Base-by-base conservation (phyloP, 2,113 vertebrate genomes). In the Uria aalge region DNA sequence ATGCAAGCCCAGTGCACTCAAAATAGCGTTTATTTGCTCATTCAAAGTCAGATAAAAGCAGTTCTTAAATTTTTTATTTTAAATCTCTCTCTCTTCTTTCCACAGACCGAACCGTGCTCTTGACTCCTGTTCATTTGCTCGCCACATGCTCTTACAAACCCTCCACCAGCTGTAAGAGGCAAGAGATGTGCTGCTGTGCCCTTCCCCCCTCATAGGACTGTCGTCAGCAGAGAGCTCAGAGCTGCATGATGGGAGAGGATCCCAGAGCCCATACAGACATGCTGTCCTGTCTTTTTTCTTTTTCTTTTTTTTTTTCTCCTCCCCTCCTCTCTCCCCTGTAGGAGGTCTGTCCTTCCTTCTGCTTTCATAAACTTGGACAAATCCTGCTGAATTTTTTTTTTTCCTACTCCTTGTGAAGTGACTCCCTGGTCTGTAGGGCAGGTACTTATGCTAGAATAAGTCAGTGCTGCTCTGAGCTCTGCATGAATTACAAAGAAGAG, bases 81-180 rank as follows among this genome's bases (percentile, higher is more conserved):
- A 71, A 91, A 50, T 41, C 4, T 85, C 8, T 74, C 36, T 77
- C 34, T 43, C 38, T 18, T 97, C 12, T 97, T 57, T 93, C 83
- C 41, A 12, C 97, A 99, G 99, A 93, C 99, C 98, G 92, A 99
- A 98, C 76, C 98, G 98, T n/a, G 98, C 98, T 53, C 96, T 99
- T 94, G 99, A 99, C 85, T 98, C 98, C 11, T 99, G 99, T 88
- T 97, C 98, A 8, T 98, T 97, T 27, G 98, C 99, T 92, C 98
- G 98, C 93, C 99, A 98, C 97, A 98, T 59, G 75, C 99, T 99
- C 57, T 97, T 99, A 93, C 98, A 99, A 87, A 99, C 99, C 6
- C 97, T 98, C 11, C 97, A 98, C 90, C 98, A 98, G 52, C 97
- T 98, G 77, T 98, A 91, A 90, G 48, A 94, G 81, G 55, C 90